These are phyloP conservation scores for Habroteleia sp. DNA, from an alignment of 2,888 invertebrate species.

Conservation along the genomic window DNA sequence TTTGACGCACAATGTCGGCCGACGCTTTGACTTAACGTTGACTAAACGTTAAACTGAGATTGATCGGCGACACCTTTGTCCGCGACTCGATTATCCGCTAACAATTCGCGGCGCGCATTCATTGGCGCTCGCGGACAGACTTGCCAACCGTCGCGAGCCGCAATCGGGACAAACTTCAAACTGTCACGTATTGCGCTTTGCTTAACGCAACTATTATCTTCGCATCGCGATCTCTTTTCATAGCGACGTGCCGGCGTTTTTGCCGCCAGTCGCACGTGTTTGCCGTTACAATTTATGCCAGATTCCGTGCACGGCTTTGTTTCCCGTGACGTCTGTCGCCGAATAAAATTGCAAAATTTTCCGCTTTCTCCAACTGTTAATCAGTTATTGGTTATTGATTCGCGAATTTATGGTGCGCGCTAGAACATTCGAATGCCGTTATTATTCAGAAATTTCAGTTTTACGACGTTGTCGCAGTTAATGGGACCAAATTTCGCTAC, in stretches of 20 bases:
- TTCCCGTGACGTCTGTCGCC: conserved; percentile 6
- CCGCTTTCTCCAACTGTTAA: no score
- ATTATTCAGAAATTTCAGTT: no score
- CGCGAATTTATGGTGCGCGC: no score
- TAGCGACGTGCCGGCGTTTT: conserved; percentile 18
- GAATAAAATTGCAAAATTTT: no score
- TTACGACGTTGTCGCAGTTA: no score
- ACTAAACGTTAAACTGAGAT: conserved; percentile 1
- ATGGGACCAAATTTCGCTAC: no score
- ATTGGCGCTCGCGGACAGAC: not conserved
- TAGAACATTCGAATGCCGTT: no score
- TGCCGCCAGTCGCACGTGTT: conserved; percentile 15
- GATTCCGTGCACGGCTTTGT: conserved; percentile 9
- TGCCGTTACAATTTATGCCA: conserved; percentile 19
- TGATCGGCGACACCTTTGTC: conserved; percentile 33
- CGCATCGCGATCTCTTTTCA: conserved; percentile 24
- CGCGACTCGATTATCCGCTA: conserved; percentile 29
- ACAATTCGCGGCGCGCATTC: conserved; percentile 18
- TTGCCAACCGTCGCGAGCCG: no score
- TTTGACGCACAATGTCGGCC: conserved; percentile 21
- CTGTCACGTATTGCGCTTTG: no score
- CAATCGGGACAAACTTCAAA: no score
- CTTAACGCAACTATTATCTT: conserved; percentile 32
- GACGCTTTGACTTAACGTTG: conserved; percentile 12
- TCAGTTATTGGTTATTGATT: no score